phyloP scores from a whole-genome alignment of 2,113 vertebrate genomes.

The Channa argus region DNA sequence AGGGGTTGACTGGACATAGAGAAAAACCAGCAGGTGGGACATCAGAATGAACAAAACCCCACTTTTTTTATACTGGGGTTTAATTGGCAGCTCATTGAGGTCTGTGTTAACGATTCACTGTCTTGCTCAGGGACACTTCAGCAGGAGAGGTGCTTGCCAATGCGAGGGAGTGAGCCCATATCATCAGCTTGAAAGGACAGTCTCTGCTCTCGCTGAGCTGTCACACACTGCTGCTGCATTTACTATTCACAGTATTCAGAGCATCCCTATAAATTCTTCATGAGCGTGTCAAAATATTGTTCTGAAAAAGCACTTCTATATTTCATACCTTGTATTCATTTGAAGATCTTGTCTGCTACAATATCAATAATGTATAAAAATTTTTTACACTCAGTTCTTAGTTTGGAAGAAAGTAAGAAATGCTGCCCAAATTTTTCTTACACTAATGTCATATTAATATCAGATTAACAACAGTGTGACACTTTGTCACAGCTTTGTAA shows the following conservation, averaged over 20 bases:
- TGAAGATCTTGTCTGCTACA: constrained; percentile 8
- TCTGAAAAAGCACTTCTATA: constrained; percentile 33
- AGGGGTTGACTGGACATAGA: constrained; percentile 29
- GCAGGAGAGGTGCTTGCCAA: constrained; percentile 30
- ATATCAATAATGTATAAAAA: constrained; percentile 22
- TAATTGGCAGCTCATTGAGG: constrained; percentile 15
- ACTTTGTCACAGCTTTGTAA: background rate
- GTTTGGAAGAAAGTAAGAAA: background rate
- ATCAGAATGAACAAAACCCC: constrained; percentile 3
- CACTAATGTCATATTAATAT: constrained; percentile 9
- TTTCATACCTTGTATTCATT: constrained; percentile 35
- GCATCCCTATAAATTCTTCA: constrained; percentile 51
- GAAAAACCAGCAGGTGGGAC: constrained; percentile 18
- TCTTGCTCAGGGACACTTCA: constrained; percentile 37
- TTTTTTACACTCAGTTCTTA: background rate
- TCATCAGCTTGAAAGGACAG: constrained; percentile 41
- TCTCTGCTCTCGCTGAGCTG: background rate
- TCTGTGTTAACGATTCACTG: constrained; percentile 5
- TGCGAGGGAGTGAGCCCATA: constrained; percentile 36
- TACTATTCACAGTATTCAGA: constrained; percentile 28
- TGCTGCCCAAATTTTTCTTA: background rate
- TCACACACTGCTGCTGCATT: constrained; percentile 31
- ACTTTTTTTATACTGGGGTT: constrained; percentile 17
- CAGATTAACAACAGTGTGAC: background rate
- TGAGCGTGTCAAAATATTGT: constrained; percentile 55